Percentiles rank a stretch among this genome's conserved stretches.
Conservation (phyloP, 1,140 invertebrate species). For the Oncopeltus fasciatus region DNA sequence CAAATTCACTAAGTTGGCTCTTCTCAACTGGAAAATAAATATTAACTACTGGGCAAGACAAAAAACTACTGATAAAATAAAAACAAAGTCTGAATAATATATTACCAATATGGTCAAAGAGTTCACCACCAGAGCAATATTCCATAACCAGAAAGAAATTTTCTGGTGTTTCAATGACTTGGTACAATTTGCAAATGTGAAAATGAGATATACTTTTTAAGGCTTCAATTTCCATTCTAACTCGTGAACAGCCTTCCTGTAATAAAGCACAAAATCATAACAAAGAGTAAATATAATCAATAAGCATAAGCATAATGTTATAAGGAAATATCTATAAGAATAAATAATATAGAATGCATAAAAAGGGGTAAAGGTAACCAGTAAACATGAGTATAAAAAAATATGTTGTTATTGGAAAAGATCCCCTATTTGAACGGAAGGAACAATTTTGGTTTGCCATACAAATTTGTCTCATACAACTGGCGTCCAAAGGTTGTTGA, state of each 20-base stretch:
- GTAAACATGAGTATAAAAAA: no score
- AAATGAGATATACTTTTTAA: constrained; percentile 64
- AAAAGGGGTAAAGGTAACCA: no score
- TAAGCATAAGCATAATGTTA: no score
- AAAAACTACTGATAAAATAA: not conserved
- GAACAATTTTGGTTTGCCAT: no score
- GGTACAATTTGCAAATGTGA: constrained; percentile 70
- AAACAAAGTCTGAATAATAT: not conserved
- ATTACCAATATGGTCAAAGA: constrained; percentile 54
- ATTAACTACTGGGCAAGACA: not conserved
- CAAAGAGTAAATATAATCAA: not conserved
- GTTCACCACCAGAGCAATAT: constrained; percentile 68
- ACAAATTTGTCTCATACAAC: no score
- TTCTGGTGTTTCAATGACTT: constrained; percentile 61
- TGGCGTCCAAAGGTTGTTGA: no score
- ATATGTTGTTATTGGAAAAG: no score
- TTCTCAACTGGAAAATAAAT: constrained; percentile 40
- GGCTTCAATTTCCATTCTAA: constrained; percentile 65
- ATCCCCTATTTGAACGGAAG: no score
- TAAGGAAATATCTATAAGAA: no score
- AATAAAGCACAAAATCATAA: constrained; percentile 8
- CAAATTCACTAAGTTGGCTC: constrained; percentile 49
- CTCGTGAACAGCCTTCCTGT: constrained; percentile 62
- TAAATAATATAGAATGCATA: no score
- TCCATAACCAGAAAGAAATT: constrained; percentile 61